A percentile compares a stretch with the other conserved stretches of the same genome.
Evolutionary conservation across 2,113 vertebrate genomes (phyloP).

Genomic region (Tachuris rubrigastra): DNA sequence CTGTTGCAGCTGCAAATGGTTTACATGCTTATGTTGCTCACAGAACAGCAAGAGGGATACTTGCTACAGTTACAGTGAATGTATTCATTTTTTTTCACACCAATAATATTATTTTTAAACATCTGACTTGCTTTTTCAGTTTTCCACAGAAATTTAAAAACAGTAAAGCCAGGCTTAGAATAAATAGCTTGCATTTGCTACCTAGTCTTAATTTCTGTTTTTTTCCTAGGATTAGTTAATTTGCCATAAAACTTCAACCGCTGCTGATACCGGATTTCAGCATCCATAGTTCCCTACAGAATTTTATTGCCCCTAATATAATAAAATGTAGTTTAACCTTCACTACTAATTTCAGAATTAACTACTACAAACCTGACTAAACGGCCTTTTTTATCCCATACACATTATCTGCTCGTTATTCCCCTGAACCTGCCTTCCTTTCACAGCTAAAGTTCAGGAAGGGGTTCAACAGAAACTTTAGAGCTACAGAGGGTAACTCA

Average conservation of each 20-base stretch:
- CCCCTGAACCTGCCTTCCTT: neutral
- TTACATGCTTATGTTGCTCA: neutral
- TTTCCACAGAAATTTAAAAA: neutral
- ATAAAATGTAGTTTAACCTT: constrained; percentile 42
- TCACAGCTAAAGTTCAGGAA: neutral
- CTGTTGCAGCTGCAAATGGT: neutral
- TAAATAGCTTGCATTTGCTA: neutral
- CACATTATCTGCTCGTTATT: neutral
- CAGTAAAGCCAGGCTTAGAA: neutral
- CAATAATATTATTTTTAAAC: neutral
- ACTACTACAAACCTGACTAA: constrained; percentile 15
- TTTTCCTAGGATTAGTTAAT: constrained; percentile 4
- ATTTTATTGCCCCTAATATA: constrained; percentile 4
- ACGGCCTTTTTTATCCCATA: neutral
- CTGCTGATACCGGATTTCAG: neutral
- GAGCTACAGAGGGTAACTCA: neutral
- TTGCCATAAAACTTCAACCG: constrained; percentile 19
- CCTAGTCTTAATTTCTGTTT: neutral
- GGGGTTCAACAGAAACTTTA: neutral
- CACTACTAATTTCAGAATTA: constrained; percentile 47
- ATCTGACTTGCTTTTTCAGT: neutral
- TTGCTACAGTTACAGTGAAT: neutral
- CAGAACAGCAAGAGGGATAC: neutral
- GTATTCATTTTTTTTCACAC: neutral
- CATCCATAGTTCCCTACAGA: neutral